Conservation (phyloP, 2,888 invertebrate species). For the Silvanus unidentatus region DNA sequence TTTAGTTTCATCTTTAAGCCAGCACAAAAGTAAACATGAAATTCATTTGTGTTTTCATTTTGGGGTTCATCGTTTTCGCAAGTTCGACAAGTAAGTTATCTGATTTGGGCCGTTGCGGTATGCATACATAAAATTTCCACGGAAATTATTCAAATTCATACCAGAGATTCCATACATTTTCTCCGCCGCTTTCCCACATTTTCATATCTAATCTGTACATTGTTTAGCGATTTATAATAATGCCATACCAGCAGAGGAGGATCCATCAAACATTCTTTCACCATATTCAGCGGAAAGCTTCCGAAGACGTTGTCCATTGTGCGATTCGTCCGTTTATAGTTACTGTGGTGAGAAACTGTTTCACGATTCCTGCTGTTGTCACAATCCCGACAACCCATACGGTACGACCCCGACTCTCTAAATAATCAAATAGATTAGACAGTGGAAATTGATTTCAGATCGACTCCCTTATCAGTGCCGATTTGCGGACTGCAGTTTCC, state of each 20-base stretch:
- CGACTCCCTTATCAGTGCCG: constrained; percentile 57
- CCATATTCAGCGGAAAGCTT: neutral
- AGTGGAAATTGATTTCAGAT: constrained; percentile 39
- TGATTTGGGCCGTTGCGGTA: too few species aligned
- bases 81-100: constrained; percentile 5
- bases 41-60: neutral
- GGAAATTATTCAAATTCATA: neutral
- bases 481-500: constrained; percentile 63
- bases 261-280: too few species aligned
- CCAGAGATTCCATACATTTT: too few species aligned
- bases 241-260: constrained; percentile 6
- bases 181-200: too few species aligned
- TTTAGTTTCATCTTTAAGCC: too few species aligned
- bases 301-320: constrained; percentile 57
- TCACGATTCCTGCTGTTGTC: constrained; percentile 73
- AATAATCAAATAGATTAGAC: neutral
- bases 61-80: constrained; percentile 5
- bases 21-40: neutral
- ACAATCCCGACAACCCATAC: constrained; percentile 46
- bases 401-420: constrained; percentile 43
- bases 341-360: constrained; percentile 70
- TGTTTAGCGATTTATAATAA: constrained; percentile 20
- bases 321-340: constrained; percentile 71
- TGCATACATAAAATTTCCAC: too few species aligned
- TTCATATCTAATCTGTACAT: neutral